Percentiles rank a stretch among this genome's conserved stretches.
Conservation (phyloP, 2,797 vertebrate genomes). For the Betta splendens region DNA sequence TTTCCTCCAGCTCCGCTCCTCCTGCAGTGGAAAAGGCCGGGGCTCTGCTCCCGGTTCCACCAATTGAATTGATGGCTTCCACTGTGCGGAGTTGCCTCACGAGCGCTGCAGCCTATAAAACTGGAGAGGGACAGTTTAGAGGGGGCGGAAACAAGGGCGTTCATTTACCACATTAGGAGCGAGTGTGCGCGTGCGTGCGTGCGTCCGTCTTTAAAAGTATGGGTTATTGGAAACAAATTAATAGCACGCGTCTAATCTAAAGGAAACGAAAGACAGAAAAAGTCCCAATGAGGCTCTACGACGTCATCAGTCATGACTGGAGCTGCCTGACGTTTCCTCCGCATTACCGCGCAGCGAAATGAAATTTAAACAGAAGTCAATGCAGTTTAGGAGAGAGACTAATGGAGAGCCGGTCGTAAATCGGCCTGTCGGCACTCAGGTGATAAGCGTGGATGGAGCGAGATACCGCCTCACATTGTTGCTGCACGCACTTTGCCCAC, state of each 20-base stretch:
- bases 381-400: background rate
- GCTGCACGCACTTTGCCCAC: constrained; percentile 43
- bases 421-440: constrained; percentile 8
- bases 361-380: background rate
- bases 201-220: constrained; percentile 10
- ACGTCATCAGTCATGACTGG: background rate
- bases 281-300: rapidly evolving
- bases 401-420: background rate
- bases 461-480: constrained; percentile 13
- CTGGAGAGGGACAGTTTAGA: constrained; percentile 32
- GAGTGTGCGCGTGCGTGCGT: constrained; percentile 10
- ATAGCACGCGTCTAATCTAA: background rate
- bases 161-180: constrained; percentile 45
- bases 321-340: background rate
- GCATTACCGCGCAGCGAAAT: background rate
- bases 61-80: constrained; percentile 60
- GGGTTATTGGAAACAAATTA: background rate
- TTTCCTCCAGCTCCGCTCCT: constrained; percentile 52
- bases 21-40: constrained; percentile 50
- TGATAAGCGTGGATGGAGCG: constrained; percentile 29
- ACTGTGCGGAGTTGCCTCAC: constrained; percentile 49
- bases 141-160: constrained; percentile 52
- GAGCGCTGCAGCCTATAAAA: constrained; percentile 55
- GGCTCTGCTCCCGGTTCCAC: constrained; percentile 50
- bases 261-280: background rate